These are phyloP conservation scores for Morinoia aosen DNA, from an alignment of 2,888 invertebrate species.

Conservation along the genomic window DNA sequence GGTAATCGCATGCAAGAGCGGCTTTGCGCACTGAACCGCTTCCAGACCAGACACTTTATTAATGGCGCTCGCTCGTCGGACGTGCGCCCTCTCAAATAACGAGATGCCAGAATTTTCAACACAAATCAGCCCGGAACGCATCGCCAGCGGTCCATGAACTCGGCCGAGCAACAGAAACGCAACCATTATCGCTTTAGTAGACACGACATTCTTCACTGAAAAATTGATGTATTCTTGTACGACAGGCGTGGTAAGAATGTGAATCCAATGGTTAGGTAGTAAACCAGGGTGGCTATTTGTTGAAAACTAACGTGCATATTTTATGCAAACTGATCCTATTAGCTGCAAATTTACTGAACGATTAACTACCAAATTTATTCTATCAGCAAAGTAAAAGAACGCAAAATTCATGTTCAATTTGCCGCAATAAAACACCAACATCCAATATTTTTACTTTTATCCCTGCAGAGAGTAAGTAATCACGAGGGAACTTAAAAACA, in stretches of 20 bases:
- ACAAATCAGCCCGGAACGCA: neutral
- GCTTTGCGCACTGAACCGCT: neutral
- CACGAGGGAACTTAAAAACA: neutral
- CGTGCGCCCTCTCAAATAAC: neutral
- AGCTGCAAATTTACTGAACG: neutral
- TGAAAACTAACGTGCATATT: no score
- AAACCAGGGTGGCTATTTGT: no score
- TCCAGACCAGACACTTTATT: neutral
- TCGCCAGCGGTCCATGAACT: neutral
- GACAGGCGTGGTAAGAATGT: neutral
- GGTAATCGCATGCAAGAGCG: neutral
- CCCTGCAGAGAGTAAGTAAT: neutral
- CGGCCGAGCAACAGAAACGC: neutral
- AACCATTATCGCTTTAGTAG: neutral
- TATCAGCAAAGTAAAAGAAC: neutral
- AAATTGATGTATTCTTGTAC: neutral
- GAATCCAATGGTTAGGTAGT: no score
- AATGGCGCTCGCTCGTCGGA: neutral
- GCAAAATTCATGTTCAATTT: neutral
- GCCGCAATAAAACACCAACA: neutral
- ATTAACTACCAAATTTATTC: neutral
- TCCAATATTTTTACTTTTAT: neutral
- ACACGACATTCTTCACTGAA: neutral
- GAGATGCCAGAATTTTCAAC: neutral
- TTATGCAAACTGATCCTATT: no score